Conservation (phyloP, 2,113 vertebrate genomes). For the Reinhardtius hippoglossoides region DNA sequence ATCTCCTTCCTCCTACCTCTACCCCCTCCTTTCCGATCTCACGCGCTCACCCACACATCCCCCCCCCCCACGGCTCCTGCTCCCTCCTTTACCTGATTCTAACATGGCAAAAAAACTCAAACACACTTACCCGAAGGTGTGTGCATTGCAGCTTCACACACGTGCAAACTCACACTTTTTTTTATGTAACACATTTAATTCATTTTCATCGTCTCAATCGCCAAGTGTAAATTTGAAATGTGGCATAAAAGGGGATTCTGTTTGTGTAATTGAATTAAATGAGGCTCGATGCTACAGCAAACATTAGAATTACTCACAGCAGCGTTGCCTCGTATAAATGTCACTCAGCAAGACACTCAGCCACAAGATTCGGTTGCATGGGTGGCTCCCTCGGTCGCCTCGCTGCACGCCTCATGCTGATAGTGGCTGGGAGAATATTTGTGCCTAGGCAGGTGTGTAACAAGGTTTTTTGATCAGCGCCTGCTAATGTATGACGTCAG, state of each 20-base stretch:
- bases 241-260: constrained; percentile 11
- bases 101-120: background rate
- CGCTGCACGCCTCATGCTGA: constrained; percentile 17
- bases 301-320: constrained; percentile 11
- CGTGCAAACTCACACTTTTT: background rate
- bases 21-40: constrained; percentile 53
- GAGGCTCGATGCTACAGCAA: constrained; percentile 11
- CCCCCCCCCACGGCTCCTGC: constrained; percentile 5
- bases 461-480: constrained; percentile 38
- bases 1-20: constrained; percentile 50
- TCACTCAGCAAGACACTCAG: constrained; percentile 23
- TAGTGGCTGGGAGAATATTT: constrained; percentile 36
- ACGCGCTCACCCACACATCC: constrained; percentile 51
- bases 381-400: constrained; percentile 30
- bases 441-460: constrained; percentile 49
- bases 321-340: constrained; percentile 5
- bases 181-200: background rate
- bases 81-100: constrained; percentile 46
- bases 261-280: constrained; percentile 49
- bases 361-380: constrained; percentile 3
- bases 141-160: background rate
- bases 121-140: background rate
- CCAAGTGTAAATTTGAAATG: background rate
- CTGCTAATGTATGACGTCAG: constrained; percentile 16
- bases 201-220: constrained; percentile 1